Conservation (phyloP, 1,140 invertebrate species). For the Drosophila cardini region DNA sequence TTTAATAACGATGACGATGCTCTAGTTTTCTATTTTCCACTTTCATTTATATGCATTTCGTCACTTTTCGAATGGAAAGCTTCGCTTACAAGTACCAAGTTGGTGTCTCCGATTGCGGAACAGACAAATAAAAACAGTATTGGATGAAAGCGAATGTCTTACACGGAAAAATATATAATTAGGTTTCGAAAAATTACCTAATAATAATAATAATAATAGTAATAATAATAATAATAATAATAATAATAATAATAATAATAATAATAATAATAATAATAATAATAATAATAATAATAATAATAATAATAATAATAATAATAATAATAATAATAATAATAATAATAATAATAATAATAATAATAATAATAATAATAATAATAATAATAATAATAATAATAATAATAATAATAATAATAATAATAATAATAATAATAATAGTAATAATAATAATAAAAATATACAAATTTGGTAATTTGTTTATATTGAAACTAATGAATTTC, state of each 20-base stretch:
- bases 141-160: not conserved
- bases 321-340: not conserved
- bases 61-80: not conserved
- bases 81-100: conserved; percentile 42
- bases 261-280: not conserved
- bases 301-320: not conserved
- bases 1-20: not conserved
- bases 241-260: not conserved
- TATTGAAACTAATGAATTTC: too few relatives aligned
- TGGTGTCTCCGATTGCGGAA: conserved; percentile 5
- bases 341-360: not conserved
- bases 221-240: not conserved
- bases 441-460: not conserved
- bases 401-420: not conserved
- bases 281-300: not conserved
- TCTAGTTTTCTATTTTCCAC: not conserved
- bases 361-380: not conserved
- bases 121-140: not conserved
- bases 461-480: too few relatives aligned
- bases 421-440: not conserved
- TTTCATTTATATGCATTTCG: not conserved
- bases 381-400: not conserved
- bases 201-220: not conserved
- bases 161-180: too few relatives aligned
- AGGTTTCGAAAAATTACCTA: too few relatives aligned